Evolutionary conservation across 2,797 vertebrate species (phyloP).

Genomic region (Mormyrops attenuatus): DNA sequence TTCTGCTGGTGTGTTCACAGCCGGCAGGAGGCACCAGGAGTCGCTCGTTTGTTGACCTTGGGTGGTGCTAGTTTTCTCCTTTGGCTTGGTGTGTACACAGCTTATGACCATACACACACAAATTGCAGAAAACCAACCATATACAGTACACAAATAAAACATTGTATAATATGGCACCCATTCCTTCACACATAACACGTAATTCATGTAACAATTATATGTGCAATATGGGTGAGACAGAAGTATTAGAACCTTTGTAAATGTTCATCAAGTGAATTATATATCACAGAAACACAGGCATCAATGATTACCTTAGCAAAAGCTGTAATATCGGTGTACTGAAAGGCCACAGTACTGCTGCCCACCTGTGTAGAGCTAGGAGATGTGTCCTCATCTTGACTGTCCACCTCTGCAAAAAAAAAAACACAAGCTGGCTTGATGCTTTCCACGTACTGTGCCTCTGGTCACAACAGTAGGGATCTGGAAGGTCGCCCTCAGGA

Average conservation of each 20-base stretch:
- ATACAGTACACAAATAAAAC: not conserved
- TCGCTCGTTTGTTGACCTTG: not conserved
- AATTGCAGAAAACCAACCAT: not conserved
- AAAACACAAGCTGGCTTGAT: not conserved
- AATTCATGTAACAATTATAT: not conserved
- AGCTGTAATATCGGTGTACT: not conserved
- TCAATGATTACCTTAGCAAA: not conserved
- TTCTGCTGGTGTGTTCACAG: not conserved
- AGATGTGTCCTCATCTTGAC: slow-evolving; percentile 22
- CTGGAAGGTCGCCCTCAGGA: not conserved
- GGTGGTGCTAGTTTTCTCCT: not conserved
- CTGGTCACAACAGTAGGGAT: not conserved
- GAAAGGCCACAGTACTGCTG: not conserved
- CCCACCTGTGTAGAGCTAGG: slow-evolving; percentile 21
- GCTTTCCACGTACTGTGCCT: not conserved
- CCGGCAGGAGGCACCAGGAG: not conserved
- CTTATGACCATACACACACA: not conserved
- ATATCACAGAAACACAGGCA: slow-evolving; percentile 1
- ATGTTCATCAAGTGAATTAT: not conserved
- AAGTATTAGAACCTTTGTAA: not conserved
- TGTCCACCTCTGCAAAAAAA: slow-evolving; percentile 33
- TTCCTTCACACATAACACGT: not conserved
- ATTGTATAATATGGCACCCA: not conserved
- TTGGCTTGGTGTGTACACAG: not conserved
- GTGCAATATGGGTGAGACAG: not conserved